Evolutionary conservation across 2,797 vertebrate species (phyloP).

Genomic region (Micrastur ruficollis): DNA sequence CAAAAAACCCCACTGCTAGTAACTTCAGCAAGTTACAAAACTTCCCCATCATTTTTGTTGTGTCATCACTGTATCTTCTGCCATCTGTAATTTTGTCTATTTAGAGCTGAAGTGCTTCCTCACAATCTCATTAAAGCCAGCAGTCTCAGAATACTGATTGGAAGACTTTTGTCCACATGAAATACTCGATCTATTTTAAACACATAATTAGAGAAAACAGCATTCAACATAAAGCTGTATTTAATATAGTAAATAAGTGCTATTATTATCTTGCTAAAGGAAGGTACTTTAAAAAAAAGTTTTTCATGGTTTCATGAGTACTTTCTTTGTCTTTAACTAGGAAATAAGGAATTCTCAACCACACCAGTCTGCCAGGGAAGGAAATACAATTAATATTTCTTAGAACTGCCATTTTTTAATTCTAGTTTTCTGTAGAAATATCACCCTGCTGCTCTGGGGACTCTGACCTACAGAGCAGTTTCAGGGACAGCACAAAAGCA

Average conservation of each 20-base stretch:
- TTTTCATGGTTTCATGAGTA: neutral
- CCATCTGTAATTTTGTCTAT: neutral
- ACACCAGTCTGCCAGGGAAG: neutral
- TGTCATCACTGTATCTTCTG: neutral
- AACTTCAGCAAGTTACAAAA: neutral
- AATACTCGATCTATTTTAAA: neutral
- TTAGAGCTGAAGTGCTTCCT: neutral
- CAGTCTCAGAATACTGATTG: neutral
- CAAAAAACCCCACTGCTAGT: neutral
- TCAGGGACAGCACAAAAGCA: neutral
- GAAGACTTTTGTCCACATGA: neutral
- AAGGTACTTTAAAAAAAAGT: neutral
- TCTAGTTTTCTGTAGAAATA: neutral
- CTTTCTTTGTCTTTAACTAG: neutral
- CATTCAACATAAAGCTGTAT: neutral
- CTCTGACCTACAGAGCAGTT: neutral
- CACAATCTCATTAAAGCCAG: neutral
- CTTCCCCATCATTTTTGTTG: neutral
- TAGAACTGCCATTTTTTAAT: neutral
- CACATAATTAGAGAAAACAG: neutral
- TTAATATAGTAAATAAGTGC: neutral
- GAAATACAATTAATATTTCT: neutral
- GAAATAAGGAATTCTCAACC: neutral
- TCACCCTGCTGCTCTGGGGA: neutral
- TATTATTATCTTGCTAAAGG: neutral